Conservation (phyloP, 2,888 invertebrate genomes). For the Kryphioiulus occultus region DNA sequence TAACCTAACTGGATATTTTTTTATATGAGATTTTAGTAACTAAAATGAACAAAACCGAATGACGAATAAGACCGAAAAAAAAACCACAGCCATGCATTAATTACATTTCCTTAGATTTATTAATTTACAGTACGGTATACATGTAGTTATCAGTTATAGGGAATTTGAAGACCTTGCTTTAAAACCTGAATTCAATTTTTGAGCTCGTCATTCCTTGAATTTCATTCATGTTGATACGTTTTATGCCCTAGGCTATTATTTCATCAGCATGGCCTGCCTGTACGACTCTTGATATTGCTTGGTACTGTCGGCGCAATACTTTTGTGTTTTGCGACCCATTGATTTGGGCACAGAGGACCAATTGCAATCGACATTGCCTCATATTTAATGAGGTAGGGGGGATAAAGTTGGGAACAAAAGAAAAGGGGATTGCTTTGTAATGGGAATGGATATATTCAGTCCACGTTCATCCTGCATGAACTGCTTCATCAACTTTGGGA, state of each 20-base stretch:
- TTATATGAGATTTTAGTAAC: too few species aligned
- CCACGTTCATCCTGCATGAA: neutral
- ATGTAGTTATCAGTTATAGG: too few species aligned
- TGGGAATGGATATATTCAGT: neutral
- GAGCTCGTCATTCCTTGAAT: too few species aligned
- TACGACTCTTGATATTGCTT: neutral
- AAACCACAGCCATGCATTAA: too few species aligned
- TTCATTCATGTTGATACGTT: neutral
- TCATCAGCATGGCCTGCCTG: neutral
- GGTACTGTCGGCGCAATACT: neutral
- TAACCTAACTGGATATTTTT: too few species aligned
- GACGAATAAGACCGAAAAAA: too few species aligned
- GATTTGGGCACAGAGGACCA: neutral
- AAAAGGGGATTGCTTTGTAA: slow-evolving; percentile 5
- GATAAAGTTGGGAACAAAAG: neutral
- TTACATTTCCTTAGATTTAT: too few species aligned
- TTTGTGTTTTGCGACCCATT: neutral
- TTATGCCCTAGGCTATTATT: neutral
- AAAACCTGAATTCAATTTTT: too few species aligned
- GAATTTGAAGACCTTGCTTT: too few species aligned
- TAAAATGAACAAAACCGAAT: too few species aligned
- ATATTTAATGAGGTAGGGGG: neutral
- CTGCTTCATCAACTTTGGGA: slow-evolving; percentile 5
- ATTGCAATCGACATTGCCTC: neutral
- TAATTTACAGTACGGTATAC: too few species aligned